Evolutionary conservation across 2,797 vertebrate genomes (phyloP).

Genomic region (Zalophus californianus): DNA sequence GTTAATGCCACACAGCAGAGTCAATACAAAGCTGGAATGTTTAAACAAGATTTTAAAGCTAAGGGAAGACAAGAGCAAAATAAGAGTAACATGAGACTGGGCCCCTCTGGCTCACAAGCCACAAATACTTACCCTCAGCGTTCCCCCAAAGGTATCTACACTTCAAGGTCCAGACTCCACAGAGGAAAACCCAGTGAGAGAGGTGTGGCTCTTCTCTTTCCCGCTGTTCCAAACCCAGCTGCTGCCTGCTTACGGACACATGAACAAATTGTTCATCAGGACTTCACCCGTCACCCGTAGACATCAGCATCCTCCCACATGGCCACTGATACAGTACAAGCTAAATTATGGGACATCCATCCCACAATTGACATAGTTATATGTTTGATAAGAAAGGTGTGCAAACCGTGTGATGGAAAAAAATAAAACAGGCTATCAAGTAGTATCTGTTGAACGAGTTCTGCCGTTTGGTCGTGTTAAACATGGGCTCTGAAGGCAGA

Average conservation of each 20-base stretch:
- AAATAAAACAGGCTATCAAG: neutral
- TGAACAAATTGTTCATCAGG: neutral
- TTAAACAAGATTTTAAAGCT: conserved; percentile 5
- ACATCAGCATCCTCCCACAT: neutral
- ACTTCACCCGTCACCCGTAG: neutral
- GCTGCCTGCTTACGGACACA: neutral
- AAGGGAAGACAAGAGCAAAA: neutral
- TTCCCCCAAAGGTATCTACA: neutral
- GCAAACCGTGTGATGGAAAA: neutral
- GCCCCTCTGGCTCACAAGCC: neutral
- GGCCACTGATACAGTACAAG: neutral
- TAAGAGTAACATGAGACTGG: neutral
- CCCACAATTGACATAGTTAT: no score
- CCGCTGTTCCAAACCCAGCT: neutral
- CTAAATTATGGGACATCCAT: neutral
- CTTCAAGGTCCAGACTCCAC: neutral
- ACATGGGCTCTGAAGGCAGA: neutral
- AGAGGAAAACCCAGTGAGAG: neutral
- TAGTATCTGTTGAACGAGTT: neutral
- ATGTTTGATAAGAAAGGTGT: neutral
- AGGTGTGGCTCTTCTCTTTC: rapidly evolving
- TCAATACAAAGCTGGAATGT: neutral
- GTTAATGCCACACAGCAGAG: neutral
- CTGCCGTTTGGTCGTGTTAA: neutral
- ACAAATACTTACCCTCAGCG: neutral